Base-by-base conservation (phyloP, 1,140 invertebrate genomes). In the Drosophila kanapiae region DNA sequence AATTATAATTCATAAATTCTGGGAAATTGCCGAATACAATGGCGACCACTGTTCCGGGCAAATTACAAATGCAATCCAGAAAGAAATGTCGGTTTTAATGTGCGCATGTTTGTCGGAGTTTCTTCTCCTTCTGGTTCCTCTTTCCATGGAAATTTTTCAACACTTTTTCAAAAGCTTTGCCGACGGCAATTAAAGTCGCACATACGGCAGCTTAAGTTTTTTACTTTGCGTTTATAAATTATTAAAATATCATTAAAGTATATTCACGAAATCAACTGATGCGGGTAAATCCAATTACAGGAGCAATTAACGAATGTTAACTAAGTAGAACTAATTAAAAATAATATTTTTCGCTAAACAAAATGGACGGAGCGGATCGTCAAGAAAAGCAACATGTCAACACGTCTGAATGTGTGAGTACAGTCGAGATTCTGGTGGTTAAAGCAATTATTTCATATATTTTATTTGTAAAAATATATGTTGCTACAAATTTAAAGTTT, bases 1-100 rank as follows among this genome's bases (percentile, higher is more conserved):
- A 87, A 91, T 91, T 91, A 87, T 90, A 90, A 91, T 87, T 86
- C 87, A 91, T 91, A 91, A 91, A 91, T 91, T 91, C 87, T 91
- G 87, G 87, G 87, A 91, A 91, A 91, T 91, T 91, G 82, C 62
- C 74, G 87, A 86, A 83, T 72, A 91, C 87, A 91, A 91, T 78
- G 82, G 49, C 60, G 14, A n/a, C 13, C 78, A 81, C 71, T 91
- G 87, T 91, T 77, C 56, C 48, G 6, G 72, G 80, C 74, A 87
- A 87, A 87, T 87, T 87, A 87, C 84, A 88, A 68, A 91, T 53
- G 65, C 67, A 78, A 49, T 78, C 57, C 49, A 38, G 45, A 74
- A 51, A 65, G 74, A 75, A 75, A 78, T 62, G 75, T 78, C 43
- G 51, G 72, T 16, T 37, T 75, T 64, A 63, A 76, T 75, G 43